These are phyloP conservation scores for Mermis nigrescens DNA, from an alignment of 2,888 invertebrate genomes.

Conservation along the genomic window DNA sequence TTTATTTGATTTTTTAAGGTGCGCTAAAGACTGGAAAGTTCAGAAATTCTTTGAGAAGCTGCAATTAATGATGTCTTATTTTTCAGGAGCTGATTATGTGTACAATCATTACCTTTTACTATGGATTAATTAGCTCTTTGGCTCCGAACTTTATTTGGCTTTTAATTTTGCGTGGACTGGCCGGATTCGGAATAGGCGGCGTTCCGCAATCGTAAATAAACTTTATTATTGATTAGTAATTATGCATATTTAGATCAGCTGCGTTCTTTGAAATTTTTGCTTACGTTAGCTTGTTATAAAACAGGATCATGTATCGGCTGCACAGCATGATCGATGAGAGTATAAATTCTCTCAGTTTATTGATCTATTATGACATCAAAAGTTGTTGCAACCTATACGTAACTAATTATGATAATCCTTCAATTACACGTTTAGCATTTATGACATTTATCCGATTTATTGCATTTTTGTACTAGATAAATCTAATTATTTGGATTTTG, in stretches of 20 bases:
- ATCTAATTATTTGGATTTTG: too few species aligned
- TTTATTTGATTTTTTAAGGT: neutral
- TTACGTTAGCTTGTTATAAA: neutral
- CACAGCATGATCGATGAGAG: neutral
- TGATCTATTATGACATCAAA: too few species aligned
- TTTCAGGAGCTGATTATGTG: conserved; percentile 66
- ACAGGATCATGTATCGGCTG: neutral
- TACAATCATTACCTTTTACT: conserved; percentile 70
- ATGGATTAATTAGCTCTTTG: conserved; percentile 68
- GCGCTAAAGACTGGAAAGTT: too few species aligned
- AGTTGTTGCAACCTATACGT: too few species aligned
- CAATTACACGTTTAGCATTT: too few species aligned
- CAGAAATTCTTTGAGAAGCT: neutral
- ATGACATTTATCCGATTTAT: too few species aligned
- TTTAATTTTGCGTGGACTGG: conserved; percentile 65
- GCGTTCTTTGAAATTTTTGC: too few species aligned
- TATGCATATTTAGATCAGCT: neutral
- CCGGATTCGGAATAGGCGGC: conserved; percentile 87
- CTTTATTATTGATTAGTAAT: conserved; percentile 1
- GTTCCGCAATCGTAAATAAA: conserved; percentile 79
- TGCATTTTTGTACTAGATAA: too few species aligned
- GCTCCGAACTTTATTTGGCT: conserved; percentile 79
- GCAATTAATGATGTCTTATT: conserved; percentile 14
- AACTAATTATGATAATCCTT: too few species aligned
- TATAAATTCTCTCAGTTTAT: too few species aligned